Evolutionary conservation across 2,888 invertebrate genomes (phyloP), one percentile per base, ranked within the genome.

Genomic region (Nephrotoma appendiculata): DNA sequence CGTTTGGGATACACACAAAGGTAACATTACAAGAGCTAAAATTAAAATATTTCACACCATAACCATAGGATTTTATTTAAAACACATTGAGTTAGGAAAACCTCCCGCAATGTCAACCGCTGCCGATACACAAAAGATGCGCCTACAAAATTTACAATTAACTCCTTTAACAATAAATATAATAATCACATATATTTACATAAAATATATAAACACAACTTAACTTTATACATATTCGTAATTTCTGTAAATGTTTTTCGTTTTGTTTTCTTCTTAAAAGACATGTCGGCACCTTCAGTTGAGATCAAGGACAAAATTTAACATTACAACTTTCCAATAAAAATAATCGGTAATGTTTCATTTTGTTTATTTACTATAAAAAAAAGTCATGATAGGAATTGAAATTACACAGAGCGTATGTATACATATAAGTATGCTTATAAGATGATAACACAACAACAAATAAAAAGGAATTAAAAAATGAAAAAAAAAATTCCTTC

Each of bases 271-370:
- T 71, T 71, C 6, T 42, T 84, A 84, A 84, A 84, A 84, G 42
- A 84, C 84, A 84, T 42, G 84, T 84, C 84, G 84, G 84, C 84
- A 84, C 84, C 84, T 84, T 84, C 84, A 84, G 41, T 84, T n/a
- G 84, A 84, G 84, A 84, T 84, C 84, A 84, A 84, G 84, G 84
- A 84, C 84, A 42, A 42, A 43, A 84, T 84, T 84, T 84, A 84
- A 41, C 41, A 84, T 84, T 42, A 42, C 84, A 84, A 84, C 41
- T 84, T 84, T 84, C 12, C 41, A 84, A 84, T 42, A 84, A 84
- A 84, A 84, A 84, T 84, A 42, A 84, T 84, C 84, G 84, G 84
- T 84, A 84, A 84, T 84, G 84, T 84, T 84, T 42, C 84, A 84
- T 84, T 84, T 42, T 84, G 43, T 84, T 84, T 84, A 84, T 84